Evolutionary conservation across 2,113 vertebrate genomes (phyloP).

Genomic region (Hippocampus mohnikei): DNA sequence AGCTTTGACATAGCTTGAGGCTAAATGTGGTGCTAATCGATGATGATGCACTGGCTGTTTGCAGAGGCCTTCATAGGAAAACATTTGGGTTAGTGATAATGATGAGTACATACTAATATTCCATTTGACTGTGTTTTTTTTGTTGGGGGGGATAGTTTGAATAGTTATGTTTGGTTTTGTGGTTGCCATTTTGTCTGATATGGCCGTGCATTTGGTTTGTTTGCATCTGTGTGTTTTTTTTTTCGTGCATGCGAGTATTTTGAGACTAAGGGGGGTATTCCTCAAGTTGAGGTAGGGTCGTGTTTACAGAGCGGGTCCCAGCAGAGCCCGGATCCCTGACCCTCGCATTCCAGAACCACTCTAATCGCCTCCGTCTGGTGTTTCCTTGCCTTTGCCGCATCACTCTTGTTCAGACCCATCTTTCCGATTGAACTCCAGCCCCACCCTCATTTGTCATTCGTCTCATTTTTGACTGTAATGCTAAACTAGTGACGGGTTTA

Average conservation of each 20-base stretch:
- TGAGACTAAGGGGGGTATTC: conserved; percentile 38
- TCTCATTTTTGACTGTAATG: conserved; percentile 20
- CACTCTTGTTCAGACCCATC: conserved; percentile 38
- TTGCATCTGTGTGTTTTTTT: conserved; percentile 52
- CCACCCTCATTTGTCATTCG: conserved; percentile 33
- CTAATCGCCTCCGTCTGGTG: conserved; percentile 72
- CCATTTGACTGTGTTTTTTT: conserved; percentile 11
- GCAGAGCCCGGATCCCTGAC: conserved; percentile 72
- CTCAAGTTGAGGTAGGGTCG: conserved; percentile 58
- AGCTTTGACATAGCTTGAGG: conserved; percentile 38
- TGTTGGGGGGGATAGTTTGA: conserved; percentile 25
- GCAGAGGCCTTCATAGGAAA: conserved; percentile 9
- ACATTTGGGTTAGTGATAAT: conserved; percentile 30
- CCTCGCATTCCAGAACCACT: conserved; percentile 71
- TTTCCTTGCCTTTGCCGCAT: conserved; percentile 45
- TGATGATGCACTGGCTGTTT: conserved; percentile 24
- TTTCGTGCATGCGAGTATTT: conserved; percentile 29
- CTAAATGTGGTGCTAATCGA: conserved; percentile 36
- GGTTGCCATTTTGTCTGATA: conserved; percentile 36
- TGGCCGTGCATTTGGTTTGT: conserved; percentile 42
- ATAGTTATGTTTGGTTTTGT: conserved; percentile 24
- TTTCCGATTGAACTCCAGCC: conserved; percentile 15
- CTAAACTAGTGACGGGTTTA: conserved; percentile 28
- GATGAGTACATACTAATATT: conserved; percentile 3
- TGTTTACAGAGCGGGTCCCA: conserved; percentile 74